Percentiles rank a stretch among this genome's conserved stretches.
Evolutionary conservation across 2,888 invertebrate species (phyloP).

Genomic region (Neoascia interrupta): DNA sequence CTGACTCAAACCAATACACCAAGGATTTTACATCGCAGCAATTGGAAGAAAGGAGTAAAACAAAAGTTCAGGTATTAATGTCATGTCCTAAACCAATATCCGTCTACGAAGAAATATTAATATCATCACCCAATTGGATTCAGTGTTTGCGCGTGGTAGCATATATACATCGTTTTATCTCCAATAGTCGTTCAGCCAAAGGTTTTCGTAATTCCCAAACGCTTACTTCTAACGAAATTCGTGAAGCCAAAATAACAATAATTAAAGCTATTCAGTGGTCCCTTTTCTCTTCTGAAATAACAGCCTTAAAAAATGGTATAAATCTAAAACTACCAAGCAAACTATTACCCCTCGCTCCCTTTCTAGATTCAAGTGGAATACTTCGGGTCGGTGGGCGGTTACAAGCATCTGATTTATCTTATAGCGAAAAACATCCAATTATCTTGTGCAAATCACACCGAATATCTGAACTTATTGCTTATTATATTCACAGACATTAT

Average conservation of each 20-base stretch:
- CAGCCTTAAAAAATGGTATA: not conserved
- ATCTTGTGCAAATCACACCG: not conserved
- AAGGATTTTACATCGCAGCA: conserved; percentile 7
- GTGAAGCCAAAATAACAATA: not conserved
- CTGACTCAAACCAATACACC: conserved; percentile 1
- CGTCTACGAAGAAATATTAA: not conserved
- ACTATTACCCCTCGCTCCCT: not conserved
- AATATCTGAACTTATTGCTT: not conserved
- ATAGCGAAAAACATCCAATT: too few species aligned
- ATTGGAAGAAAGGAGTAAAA: conserved; percentile 7
- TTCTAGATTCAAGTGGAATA: not conserved
- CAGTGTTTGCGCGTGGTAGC: not conserved
- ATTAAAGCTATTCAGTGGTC: not conserved
- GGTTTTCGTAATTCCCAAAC: not conserved
- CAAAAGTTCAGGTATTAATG: conserved; percentile 2
- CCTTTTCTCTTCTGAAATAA: not conserved
- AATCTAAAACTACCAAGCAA: not conserved
- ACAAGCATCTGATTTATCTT: too few species aligned
- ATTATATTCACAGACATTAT: conserved; percentile 9
- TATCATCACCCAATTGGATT: conserved; percentile 8
- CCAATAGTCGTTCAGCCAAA: not conserved
- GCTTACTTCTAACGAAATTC: not conserved
- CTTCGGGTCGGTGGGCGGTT: not conserved
- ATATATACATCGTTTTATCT: not conserved
- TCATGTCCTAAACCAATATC: not conserved